Evolutionary conservation across 2,888 invertebrate species (phyloP).

Genomic region (Phyllotreta striolata): DNA sequence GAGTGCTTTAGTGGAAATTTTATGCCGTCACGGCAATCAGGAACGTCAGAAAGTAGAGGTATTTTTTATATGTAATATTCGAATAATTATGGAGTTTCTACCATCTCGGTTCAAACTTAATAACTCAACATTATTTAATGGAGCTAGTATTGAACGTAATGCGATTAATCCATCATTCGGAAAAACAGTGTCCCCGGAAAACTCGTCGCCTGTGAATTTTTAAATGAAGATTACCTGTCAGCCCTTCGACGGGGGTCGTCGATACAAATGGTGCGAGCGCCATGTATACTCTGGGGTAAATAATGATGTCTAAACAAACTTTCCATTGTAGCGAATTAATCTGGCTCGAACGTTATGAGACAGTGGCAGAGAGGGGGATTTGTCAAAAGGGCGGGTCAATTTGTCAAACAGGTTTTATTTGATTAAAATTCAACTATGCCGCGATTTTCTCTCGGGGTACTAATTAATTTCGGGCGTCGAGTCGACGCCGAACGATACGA

Average conservation of each 20-base stretch:
- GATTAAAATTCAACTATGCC: constrained; percentile 29
- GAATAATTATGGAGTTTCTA: too few species aligned
- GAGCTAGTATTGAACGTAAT: constrained; percentile 24
- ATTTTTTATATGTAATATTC: too few species aligned
- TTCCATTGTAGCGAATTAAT: constrained; percentile 38
- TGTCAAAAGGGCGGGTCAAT: constrained; percentile 32
- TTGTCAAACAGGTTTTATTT: constrained; percentile 33
- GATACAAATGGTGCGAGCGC: constrained; percentile 35
- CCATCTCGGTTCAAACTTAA: constrained; percentile 12
- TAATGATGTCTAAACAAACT: constrained; percentile 37
- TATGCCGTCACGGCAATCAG: too few species aligned
- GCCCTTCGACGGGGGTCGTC: constrained; percentile 35
- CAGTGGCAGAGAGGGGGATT: constrained; percentile 31
- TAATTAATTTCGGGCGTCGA: constrained; percentile 25
- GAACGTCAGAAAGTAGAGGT: too few species aligned
- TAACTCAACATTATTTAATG: constrained; percentile 24
- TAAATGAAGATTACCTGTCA: constrained; percentile 38
- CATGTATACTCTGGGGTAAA: constrained; percentile 34
- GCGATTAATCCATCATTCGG: constrained; percentile 27
- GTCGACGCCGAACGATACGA: not conserved
- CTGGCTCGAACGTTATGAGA: constrained; percentile 32
- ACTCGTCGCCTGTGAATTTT: constrained; percentile 34
- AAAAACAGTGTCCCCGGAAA: constrained; percentile 25
- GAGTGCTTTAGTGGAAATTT: too few species aligned
- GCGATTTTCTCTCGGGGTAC: constrained; percentile 20